phyloP scores from a whole-genome alignment of 2,888 invertebrate genomes.

The Laspeyria flexula region DNA sequence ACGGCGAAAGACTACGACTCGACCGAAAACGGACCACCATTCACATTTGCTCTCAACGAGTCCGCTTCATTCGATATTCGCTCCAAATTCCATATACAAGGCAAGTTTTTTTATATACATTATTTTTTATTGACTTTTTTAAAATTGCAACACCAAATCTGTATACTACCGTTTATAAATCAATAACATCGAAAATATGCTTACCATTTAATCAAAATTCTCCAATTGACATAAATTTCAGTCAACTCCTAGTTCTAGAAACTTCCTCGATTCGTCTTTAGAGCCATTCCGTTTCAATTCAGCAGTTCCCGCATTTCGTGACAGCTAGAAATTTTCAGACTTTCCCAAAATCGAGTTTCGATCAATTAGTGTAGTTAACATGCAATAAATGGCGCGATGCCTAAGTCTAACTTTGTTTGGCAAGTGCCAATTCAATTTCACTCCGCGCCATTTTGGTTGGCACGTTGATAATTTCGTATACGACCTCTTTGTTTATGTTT shows the following conservation, averaged over 20 bases:
- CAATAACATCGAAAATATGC: slow-evolving; percentile 21
- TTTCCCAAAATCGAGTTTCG: slow-evolving; percentile 64
- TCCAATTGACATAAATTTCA: slow-evolving; percentile 34
- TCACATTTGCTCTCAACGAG: slow-evolving; percentile 89
- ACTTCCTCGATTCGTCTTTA: slow-evolving; percentile 50
- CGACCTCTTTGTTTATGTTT: slow-evolving; percentile 33
- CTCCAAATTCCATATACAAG: slow-evolving; percentile 89
- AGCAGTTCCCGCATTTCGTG: slow-evolving; percentile 42
- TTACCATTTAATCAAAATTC: slow-evolving; percentile 14
- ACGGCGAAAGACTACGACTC: slow-evolving; percentile 93
- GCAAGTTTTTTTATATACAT: slow-evolving; percentile 58
- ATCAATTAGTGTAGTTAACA: slow-evolving; percentile 79
- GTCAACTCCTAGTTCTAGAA: slow-evolving; percentile 32
- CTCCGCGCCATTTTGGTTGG: slow-evolving; percentile 52
- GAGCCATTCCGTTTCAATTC: slow-evolving; percentile 48
- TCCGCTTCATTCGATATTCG: slow-evolving; percentile 89
- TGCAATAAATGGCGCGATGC: slow-evolving; percentile 75
- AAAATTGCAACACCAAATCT: not conserved
- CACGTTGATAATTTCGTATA: slow-evolving; percentile 55
- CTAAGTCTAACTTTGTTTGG: slow-evolving; percentile 72
- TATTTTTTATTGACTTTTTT: not conserved
- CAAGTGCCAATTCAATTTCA: slow-evolving; percentile 74
- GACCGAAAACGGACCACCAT: slow-evolving; percentile 94
- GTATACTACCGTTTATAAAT: not conserved
- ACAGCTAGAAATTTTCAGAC: slow-evolving; percentile 51